Conservation (phyloP, 2,113 vertebrate genomes). For the Ptyas mucosa region DNA sequence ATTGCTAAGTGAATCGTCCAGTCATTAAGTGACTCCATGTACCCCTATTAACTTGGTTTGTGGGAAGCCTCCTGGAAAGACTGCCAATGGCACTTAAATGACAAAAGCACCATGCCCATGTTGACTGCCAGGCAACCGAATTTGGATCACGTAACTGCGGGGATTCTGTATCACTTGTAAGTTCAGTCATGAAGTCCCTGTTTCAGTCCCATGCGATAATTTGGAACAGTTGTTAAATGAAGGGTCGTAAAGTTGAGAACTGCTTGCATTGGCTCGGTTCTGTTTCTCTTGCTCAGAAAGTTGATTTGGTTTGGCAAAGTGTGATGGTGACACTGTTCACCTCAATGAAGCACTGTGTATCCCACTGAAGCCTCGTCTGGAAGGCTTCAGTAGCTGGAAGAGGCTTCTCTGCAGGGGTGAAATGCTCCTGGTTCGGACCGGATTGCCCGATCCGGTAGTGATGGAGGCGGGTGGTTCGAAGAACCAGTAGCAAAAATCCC, state of each 20-base stretch:
- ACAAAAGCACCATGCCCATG: background rate
- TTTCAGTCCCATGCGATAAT: too few species aligned
- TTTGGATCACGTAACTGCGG: background rate
- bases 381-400: background rate
- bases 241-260: background rate
- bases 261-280: background rate
- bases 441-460: too few species aligned
- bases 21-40: background rate
- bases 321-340: background rate
- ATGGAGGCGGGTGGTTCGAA: too few species aligned
- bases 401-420: background rate
- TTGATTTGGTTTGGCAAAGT: background rate
- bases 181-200: background rate
- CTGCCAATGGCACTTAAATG: background rate
- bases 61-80: background rate
- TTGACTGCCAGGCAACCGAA: background rate
- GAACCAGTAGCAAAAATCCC: too few species aligned
- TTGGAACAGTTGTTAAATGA: background rate
- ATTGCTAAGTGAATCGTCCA: background rate
- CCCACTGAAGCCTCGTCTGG: background rate
- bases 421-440: too few species aligned
- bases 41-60: background rate
- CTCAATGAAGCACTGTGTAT: background rate
- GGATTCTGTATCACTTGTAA: background rate
- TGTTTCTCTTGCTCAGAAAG: background rate